Evolutionary conservation across 2,113 vertebrate genomes (phyloP), one percentile per base, ranked within the genome.

Genomic region (Rutilus rutilus): DNA sequence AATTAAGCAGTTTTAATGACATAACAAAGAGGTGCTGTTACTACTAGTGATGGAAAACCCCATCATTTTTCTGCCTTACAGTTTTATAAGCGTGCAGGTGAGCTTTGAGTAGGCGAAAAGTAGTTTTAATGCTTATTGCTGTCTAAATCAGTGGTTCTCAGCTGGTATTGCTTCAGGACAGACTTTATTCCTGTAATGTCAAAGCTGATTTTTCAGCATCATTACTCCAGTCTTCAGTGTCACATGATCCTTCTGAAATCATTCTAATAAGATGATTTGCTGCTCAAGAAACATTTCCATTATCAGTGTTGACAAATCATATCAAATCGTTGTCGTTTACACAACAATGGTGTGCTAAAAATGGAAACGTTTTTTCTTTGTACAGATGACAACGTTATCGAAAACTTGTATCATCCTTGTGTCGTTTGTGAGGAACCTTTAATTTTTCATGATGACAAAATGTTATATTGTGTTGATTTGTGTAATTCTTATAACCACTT

Each of bases 11-110:
- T 42, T 23, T 86, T 82, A 73, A 64, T 78, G 25, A 62, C 45
- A 64, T 84, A n/a, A 57, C n/a, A 57, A 67, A 17, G 83, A 86
- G 69, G 69, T 86, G 80, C 69, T 88, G 47, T 21, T 78, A 62
- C 27, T 54, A 57, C 79, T 65, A 71, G 45, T 52, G 39, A 78
- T 69, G 36, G 64, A 76, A 64, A 87, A 69, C 27, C 80, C 57
- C 62, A 33, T 52, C 0, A 52, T 83, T 83, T 81, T 64, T 39
- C 39, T 30, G 60, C 81, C 30, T 30, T 64, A 23, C 10, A 25
- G 59, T 80, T 80, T 45, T 42, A 19, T 52, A 47, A 67, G 62
- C 15, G 6, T 82, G 5, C 27, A 69, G 79, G 80, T 81, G 39
- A 81, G 25, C 10, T 12, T 36, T 78, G 19, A 76, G 74, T 76